A percentile compares a stretch with the other conserved stretches of the same genome.
Evolutionary conservation across 1,140 invertebrate genomes (phyloP).

Genomic region (Cydia amplana): DNA sequence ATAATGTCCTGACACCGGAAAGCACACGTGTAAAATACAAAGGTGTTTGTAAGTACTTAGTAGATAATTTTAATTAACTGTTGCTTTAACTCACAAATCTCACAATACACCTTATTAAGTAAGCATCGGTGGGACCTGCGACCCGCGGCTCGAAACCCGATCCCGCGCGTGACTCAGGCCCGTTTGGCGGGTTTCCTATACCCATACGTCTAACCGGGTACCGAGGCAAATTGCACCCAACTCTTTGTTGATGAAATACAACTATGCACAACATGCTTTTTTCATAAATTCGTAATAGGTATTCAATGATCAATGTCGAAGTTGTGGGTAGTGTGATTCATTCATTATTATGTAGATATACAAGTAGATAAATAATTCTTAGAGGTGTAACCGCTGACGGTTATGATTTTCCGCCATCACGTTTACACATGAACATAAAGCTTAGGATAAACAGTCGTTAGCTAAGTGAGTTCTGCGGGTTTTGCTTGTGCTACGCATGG

Average conservation of each 20-base stretch:
- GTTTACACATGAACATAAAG: background rate
- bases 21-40: too few relatives aligned
- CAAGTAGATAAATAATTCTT: background rate
- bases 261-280: background rate
- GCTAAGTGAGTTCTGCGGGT: background rate
- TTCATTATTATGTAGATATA: background rate
- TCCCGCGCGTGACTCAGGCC: constrained; percentile 62
- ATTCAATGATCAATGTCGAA: background rate
- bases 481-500: background rate
- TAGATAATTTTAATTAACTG: background rate
- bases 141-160: constrained; percentile 59
- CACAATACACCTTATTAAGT: constrained; percentile 54
- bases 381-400: background rate
- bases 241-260: constrained; percentile 4
- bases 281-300: background rate
- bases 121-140: constrained; percentile 51
- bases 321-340: background rate
- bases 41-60: background rate
- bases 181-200: constrained; percentile 61
- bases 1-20: too few relatives aligned
- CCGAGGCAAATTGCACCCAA: constrained; percentile 1
- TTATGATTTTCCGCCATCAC: background rate
- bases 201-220: constrained; percentile 39
- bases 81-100: background rate
- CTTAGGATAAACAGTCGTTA: background rate